Evolutionary conservation across 2,797 vertebrate species (phyloP).

Genomic region (Philypnodon macrostomus): DNA sequence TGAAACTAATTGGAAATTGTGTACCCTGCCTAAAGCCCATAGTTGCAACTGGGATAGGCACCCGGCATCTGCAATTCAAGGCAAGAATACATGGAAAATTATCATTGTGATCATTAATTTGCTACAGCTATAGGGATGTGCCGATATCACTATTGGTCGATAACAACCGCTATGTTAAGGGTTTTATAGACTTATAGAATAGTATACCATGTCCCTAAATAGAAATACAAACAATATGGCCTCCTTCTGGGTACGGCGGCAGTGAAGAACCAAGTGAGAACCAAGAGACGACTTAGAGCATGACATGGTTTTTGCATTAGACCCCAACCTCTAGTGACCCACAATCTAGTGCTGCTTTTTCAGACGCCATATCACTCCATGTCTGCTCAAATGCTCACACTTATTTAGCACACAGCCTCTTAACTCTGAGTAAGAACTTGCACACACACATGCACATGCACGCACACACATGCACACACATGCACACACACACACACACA

Average conservation of each 20-base stretch:
- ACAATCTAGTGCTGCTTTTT: slow-evolving; percentile 10
- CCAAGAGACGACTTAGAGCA: slow-evolving; percentile 8
- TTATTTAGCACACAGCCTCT: slow-evolving; percentile 8
- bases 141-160: not conserved
- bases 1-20: too few species aligned
- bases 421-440: slow-evolving; percentile 27
- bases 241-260: slow-evolving; percentile 16
- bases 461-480: slow-evolving; percentile 22
- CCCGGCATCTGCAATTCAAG: too few species aligned
- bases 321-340: slow-evolving; percentile 28
- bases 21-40: too few species aligned
- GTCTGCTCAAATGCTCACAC: slow-evolving; percentile 39
- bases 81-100: too few species aligned
- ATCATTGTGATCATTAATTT: too few species aligned
- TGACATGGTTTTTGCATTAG: slow-evolving; percentile 66
- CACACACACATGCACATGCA: slow-evolving; percentile 21
- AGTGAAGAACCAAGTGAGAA: slow-evolving; percentile 23
- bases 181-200: not conserved
- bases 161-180: too few species aligned
- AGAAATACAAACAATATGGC: not conserved
- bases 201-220: not conserved
- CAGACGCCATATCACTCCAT: slow-evolving; percentile 38
- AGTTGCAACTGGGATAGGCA: too few species aligned
- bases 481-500: slow-evolving; percentile 43
- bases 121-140: too few species aligned